These are phyloP conservation scores for Apostichopus leukothele DNA, from an alignment of 53 echinoderm and acorn worm species.

Conservation along the genomic window DNA sequence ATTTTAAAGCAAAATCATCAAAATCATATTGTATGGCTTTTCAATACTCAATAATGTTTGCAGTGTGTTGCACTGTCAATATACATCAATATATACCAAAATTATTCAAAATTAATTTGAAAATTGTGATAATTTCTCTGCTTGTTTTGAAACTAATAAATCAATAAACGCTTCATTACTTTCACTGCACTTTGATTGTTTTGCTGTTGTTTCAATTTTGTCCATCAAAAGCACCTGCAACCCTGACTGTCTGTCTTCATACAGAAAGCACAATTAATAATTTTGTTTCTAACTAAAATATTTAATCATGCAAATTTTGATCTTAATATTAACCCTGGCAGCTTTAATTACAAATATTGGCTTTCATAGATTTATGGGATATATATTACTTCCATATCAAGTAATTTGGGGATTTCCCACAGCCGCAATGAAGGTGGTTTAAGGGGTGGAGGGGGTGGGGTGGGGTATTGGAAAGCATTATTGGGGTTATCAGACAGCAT, in stretches of 20 bases:
- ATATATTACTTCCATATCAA: too few relatives aligned
- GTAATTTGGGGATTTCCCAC: too few relatives aligned
- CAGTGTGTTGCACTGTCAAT: slow-evolving; percentile 3
- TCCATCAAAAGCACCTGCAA: not conserved
- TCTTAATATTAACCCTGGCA: too few relatives aligned
- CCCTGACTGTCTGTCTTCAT: not conserved
- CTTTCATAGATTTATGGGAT: too few relatives aligned
- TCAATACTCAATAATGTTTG: not conserved
- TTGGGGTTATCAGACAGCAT: too few relatives aligned
- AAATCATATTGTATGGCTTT: not conserved
- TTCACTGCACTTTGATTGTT: not conserved
- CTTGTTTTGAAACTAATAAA: not conserved
- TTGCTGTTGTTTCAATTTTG: not conserved
- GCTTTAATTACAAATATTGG: too few relatives aligned
- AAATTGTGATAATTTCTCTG: not conserved
- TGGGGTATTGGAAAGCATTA: too few relatives aligned
- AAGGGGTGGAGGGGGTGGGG: too few relatives aligned
- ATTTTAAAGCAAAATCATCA: not conserved
- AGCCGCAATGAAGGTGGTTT: too few relatives aligned
- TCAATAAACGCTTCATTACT: not conserved
- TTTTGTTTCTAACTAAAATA: too few relatives aligned
- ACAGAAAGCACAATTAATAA: too few relatives aligned
- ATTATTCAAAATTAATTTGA: not conserved
- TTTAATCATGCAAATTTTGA: too few relatives aligned
- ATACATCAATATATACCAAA: not conserved